phyloP scores from a whole-genome alignment of 2,888 invertebrate genomes.

The Erebia epiphron region DNA sequence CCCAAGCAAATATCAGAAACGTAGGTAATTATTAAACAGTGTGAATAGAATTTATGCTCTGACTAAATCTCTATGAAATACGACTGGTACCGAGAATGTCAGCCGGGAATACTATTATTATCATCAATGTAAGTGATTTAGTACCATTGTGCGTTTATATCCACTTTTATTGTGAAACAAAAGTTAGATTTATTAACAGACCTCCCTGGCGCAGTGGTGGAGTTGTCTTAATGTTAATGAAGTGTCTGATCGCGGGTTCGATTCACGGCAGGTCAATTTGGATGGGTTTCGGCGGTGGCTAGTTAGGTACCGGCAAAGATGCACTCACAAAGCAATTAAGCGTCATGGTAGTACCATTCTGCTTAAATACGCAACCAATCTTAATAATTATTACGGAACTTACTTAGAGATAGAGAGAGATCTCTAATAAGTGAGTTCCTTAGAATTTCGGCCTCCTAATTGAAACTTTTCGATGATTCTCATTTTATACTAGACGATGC shows the following conservation, averaged over 20 bases:
- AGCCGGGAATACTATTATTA: conserved; percentile 51
- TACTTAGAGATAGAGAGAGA: not conserved
- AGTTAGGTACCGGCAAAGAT: not conserved
- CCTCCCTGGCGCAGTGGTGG: not conserved
- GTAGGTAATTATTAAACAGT: conserved; percentile 53
- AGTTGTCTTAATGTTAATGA: not conserved
- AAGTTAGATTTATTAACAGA: conserved; percentile 23
- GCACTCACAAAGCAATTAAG: not conserved
- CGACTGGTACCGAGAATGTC: conserved; percentile 46
- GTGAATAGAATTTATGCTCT: conserved; percentile 47
- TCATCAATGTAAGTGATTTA: conserved; percentile 40
- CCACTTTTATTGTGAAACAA: conserved; percentile 29
- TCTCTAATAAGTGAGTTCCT: no score
- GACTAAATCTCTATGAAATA: conserved; percentile 63
- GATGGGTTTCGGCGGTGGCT: no score
- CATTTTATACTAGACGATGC: no score
- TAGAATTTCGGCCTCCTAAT: no score
- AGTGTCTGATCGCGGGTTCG: not conserved
- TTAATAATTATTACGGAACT: not conserved
- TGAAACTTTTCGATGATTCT: no score
- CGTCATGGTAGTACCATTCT: not conserved
- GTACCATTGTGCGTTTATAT: conserved; percentile 35
- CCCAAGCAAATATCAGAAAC: conserved; percentile 18
- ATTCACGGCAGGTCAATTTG: not conserved
- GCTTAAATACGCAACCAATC: not conserved